These are phyloP conservation scores for Drosophila lacertosa DNA, from an alignment of 1,140 invertebrate genomes.

Conservation along the genomic window DNA sequence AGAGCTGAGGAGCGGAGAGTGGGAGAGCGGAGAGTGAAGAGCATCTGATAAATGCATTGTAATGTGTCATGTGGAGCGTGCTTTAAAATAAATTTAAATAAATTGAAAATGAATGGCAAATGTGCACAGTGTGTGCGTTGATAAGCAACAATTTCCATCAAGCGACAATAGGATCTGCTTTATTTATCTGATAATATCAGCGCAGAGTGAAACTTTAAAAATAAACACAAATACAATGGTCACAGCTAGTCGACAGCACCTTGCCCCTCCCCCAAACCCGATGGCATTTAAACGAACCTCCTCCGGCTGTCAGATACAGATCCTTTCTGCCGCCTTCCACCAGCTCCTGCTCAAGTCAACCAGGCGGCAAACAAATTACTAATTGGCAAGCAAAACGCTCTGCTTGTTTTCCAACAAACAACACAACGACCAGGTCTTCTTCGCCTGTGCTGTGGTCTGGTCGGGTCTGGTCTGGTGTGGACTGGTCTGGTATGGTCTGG, in stretches of 20 bases:
- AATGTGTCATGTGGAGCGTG: constrained; percentile 43
- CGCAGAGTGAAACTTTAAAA: background rate
- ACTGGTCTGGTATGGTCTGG: constrained; percentile 22
- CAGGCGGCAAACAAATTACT: constrained; percentile 75
- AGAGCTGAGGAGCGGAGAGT: background rate
- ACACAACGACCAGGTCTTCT: constrained; percentile 34
- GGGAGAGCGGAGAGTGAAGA: too few relatives aligned
- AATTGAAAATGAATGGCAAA: constrained; percentile 62
- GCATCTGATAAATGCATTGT: constrained; percentile 52
- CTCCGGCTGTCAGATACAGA: background rate
- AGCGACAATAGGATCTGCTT: background rate
- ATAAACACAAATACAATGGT: too few relatives aligned
- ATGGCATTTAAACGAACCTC: constrained; percentile 4
- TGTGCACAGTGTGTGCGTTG: constrained; percentile 16
- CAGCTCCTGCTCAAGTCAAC: constrained; percentile 26
- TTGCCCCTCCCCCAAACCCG: background rate
- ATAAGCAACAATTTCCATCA: background rate
- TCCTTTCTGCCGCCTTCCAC: background rate
- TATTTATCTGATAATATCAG: too few relatives aligned
- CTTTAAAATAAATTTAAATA: constrained; percentile 66
- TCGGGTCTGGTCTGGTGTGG: constrained; percentile 6
- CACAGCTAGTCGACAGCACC: background rate
- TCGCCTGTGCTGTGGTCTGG: constrained; percentile 5
- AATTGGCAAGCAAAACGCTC: constrained; percentile 82
- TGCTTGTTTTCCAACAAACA: constrained; percentile 74